Conservation (phyloP, 1,140 invertebrate species). For the Asbolus verrucosus region DNA sequence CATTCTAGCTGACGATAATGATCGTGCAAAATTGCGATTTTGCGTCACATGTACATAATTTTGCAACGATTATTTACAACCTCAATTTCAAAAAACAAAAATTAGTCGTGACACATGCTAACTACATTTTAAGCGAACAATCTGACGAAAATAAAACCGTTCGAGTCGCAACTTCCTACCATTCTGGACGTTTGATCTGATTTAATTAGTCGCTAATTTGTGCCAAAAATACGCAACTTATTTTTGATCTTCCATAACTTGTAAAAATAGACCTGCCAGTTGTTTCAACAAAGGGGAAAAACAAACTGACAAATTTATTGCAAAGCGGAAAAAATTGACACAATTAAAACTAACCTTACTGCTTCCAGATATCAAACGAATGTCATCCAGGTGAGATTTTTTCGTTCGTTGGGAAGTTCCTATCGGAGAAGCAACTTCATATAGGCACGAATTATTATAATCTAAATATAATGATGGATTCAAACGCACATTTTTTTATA, state of each 20-base stretch:
- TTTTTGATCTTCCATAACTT: neutral
- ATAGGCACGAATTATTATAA: conserved; percentile 6
- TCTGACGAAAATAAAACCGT: conserved; percentile 1
- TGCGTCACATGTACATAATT: neutral
- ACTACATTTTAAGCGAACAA: conserved; percentile 5
- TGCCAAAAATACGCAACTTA: neutral
- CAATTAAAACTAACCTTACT: conserved; percentile 36
- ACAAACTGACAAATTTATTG: neutral
- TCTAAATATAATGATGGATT: neutral
- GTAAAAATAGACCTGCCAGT: conserved; percentile 10
- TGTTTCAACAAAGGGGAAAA: neutral
- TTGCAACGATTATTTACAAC: conserved; percentile 2
- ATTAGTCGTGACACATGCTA: conserved; percentile 19
- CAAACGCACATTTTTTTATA: conserved; percentile 11
- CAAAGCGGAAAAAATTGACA: neutral
- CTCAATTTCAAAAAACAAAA: conserved; percentile 12
- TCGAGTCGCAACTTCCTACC: neutral
- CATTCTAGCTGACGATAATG: too few relatives aligned
- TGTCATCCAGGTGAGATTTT: conserved; percentile 15
- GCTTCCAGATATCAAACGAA: conserved; percentile 10
- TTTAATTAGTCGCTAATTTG: neutral
- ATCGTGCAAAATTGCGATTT: too few relatives aligned
- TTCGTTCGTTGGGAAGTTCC: conserved; percentile 8
- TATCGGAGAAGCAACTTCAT: neutral
- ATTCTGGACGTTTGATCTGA: neutral